Base-by-base conservation (phyloP, 2,113 vertebrate genomes). In the Chaetodon trifascialis region DNA sequence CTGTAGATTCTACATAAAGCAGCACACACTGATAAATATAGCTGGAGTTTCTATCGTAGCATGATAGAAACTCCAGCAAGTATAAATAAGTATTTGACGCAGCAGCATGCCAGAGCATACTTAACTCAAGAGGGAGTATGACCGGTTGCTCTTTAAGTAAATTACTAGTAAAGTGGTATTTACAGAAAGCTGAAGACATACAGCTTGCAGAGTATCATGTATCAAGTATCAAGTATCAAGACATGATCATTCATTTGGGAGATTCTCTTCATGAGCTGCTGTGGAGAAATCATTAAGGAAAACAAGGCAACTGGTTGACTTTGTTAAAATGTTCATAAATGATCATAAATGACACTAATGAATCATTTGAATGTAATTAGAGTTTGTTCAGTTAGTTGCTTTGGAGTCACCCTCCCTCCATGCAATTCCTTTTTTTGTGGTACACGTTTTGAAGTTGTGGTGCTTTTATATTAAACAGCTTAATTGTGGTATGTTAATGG, bases 391-490 rank as follows among this genome's bases (percentile, higher is more conserved):
- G 49, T 54, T 58, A 1, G 23, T 49, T 38, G 2, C 30, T 25
- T 47, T 58, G 38, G 10, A 58, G 3, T 67, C 55, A 4, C 4
- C 34, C 21, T 40, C 11, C 4, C 25, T 74, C 9, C 15, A 52
- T 0, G 23, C 16, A 47, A 4, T 12, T 12, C n/a, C 30, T 63
- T 63, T 10, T 42, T 62, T 56, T 79, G 38, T 36, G 19, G 23
- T 36, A 34, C 23, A 66, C 0, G 8, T 11, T 66, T 21, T 60
- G 34, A 70, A 64, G 34, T 44, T 69, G 42, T 70, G 44, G 8
- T 77, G 36, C 58, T 79, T 63, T 74, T 40, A 56, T 67, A 47
- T 73, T 12, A 62, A 60, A 52, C 52, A 11, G 14, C 47, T 49
- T 21, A 62, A 30, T 56, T 67, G 68, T 58, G 76, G 66, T 46